A percentile compares a stretch with the other conserved stretches of the same genome.
phyloP scores from a whole-genome alignment of 2,888 invertebrate genomes.

The Ophion ventricosus region DNA sequence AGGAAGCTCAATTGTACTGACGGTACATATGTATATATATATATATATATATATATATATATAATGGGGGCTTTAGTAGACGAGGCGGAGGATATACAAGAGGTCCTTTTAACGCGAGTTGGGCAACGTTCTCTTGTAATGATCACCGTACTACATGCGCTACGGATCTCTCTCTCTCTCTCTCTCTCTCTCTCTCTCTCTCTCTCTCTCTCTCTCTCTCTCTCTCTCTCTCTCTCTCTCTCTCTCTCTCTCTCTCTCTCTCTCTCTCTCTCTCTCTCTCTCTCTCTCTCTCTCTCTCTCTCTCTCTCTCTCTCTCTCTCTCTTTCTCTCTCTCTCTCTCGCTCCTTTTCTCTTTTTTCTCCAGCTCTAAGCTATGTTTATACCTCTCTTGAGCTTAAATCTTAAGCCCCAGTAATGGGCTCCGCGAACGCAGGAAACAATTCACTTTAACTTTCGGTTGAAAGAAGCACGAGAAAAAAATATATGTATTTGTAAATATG shows the following conservation, averaged over 20 bases:
- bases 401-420: conserved; percentile 60
- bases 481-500: background rate
- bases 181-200: conserved; percentile 18
- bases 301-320: conserved; percentile 18
- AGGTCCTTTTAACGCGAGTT: conserved; percentile 55
- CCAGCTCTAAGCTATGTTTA: conserved; percentile 14
- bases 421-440: conserved; percentile 56
- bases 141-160: conserved; percentile 46
- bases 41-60: no score
- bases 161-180: conserved; percentile 18
- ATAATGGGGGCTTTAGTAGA: conserved; percentile 1
- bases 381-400: conserved; percentile 52
- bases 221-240: conserved; percentile 18
- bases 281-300: conserved; percentile 18
- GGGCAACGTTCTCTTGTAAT: conserved; percentile 53
- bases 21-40: background rate
- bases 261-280: conserved; percentile 18
- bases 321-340: conserved; percentile 25
- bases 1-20: conserved; percentile 2
- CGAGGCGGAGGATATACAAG: background rate
- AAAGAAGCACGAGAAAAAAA: conserved; percentile 34
- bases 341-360: conserved; percentile 24
- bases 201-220: conserved; percentile 18
- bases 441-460: conserved; percentile 61
- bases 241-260: conserved; percentile 18